These are phyloP conservation scores for Chrysoperla carnea DNA, from an alignment of 1,140 invertebrate genomes.

Conservation along the genomic window DNA sequence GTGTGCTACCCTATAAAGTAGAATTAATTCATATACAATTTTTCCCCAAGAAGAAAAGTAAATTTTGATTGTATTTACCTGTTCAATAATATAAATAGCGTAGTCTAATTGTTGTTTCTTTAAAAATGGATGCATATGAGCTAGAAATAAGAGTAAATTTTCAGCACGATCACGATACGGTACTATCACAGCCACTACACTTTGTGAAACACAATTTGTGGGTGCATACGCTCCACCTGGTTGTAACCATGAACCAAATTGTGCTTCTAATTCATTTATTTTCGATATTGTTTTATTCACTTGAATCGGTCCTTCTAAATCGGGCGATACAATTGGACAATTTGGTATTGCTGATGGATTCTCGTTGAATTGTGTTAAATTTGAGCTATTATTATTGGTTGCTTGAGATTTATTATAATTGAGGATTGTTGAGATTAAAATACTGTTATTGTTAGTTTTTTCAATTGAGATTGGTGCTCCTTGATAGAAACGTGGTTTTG, in stretches of 20 bases:
- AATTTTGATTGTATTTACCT: conserved; percentile 31
- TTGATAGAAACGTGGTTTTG: not conserved
- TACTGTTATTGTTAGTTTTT: not conserved
- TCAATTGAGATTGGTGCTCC: not conserved
- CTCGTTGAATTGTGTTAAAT: not conserved
- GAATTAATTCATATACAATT: no score
- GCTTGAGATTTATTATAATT: conserved; percentile 1
- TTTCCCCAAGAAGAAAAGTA: no score
- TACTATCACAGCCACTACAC: conserved; percentile 75
- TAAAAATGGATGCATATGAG: conserved; percentile 81
- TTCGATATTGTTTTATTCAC: conserved; percentile 25
- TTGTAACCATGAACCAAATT: conserved; percentile 28
- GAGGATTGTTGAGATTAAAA: not conserved
- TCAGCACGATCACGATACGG: conserved; percentile 72
- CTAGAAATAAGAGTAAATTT: conserved; percentile 67
- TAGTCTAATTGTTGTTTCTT: conserved; percentile 84
- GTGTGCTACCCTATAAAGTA: no score
- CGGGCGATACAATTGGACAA: no score
- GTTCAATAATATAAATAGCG: conserved; percentile 89
- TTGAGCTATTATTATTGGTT: not conserved
- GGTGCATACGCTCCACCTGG: conserved; percentile 65
- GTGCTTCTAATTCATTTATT: conserved; percentile 21
- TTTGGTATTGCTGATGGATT: no score
- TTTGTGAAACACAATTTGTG: conserved; percentile 47
- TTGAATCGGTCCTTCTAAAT: conserved; percentile 22